Conservation (phyloP, 2,113 vertebrate genomes). For the Pelodiscus sinensis region DNA sequence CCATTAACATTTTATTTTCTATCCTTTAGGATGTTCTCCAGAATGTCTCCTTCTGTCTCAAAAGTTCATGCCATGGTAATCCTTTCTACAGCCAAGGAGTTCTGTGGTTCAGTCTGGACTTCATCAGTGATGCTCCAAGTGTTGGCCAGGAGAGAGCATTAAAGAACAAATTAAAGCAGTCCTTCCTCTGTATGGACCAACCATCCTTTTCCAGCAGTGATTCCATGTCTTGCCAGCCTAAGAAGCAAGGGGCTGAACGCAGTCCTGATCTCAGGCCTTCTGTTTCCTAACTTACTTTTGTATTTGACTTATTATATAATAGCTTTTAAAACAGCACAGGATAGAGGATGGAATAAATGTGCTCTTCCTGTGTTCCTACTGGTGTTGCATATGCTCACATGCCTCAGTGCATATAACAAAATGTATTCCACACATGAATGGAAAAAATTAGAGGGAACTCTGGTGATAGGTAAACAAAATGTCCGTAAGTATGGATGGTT, state of each 20-base stretch:
- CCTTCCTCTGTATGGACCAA: background rate
- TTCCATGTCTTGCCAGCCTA: fast-evolving
- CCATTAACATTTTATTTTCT: background rate
- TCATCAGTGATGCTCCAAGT: background rate
- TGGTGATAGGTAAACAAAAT: background rate
- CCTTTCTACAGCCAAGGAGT: background rate
- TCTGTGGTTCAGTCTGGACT: background rate
- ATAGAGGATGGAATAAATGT: background rate
- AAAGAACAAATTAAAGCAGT: background rate
- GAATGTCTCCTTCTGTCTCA: background rate
- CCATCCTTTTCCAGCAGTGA: background rate
- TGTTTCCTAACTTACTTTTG: fast-evolving
- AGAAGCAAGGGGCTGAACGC: background rate
- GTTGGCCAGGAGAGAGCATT: background rate
- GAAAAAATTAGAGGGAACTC: no score
- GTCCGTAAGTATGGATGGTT: background rate
- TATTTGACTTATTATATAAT: background rate
- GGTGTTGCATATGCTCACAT: no score
- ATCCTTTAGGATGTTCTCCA: background rate
- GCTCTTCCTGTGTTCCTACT: no score
- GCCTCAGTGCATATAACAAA: no score
- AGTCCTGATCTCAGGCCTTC: background rate
- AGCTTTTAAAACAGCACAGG: background rate
- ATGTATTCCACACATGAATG: no score
- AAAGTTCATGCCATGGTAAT: background rate